Evolutionary conservation across 2,797 vertebrate genomes (phyloP), one percentile per base, ranked within the genome.

Genomic region (Lacerta bilineata): DNA sequence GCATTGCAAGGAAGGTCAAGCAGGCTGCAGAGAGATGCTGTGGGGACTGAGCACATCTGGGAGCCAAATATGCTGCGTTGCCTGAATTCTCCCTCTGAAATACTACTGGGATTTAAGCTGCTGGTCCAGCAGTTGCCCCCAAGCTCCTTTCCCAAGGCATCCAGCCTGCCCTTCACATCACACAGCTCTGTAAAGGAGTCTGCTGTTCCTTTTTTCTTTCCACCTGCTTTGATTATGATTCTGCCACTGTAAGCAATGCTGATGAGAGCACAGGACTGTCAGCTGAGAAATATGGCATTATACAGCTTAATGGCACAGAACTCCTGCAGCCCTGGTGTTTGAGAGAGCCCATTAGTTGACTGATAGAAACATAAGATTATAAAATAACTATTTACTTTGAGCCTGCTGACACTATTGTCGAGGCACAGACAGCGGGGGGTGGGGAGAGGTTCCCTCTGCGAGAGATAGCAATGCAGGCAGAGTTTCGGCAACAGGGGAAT

Each of bases 241-340:
- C 77, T 82, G 78, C 46, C 72, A 50, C 78, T 88, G 83, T 90
- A 90, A 90, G 83, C 86, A 71, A 72, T 81, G 82, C 86, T 64
- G 89, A 90, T 77, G 86, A 88, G 79, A 85, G 72, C 64, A 59
- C 64, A 69, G 86, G 86, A 46, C 78, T 78, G 86, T 90, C 89
- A 88, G 78, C 79, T 71, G 83, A 88, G 86, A 90, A 88, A 88
- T 82, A 90, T 90, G 89, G 89, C 86, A 90, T 90, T 88, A 85
- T 85, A 85, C 89, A 88, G 78, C 86, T 90, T 90, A 90, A 90
- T 90, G 89, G 86, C 64, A 85, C 83, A 88, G 89, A 90, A 90
- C 89, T 87, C 89, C 86, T 82, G 89, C 83, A 82, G 89, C 78
- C 68, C 61, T 50, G 79, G 66, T 39, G 50, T 85, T 72, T 85